These are phyloP conservation scores for Agelastica alni DNA, from an alignment of 2,888 invertebrate genomes.

Conservation along the genomic window DNA sequence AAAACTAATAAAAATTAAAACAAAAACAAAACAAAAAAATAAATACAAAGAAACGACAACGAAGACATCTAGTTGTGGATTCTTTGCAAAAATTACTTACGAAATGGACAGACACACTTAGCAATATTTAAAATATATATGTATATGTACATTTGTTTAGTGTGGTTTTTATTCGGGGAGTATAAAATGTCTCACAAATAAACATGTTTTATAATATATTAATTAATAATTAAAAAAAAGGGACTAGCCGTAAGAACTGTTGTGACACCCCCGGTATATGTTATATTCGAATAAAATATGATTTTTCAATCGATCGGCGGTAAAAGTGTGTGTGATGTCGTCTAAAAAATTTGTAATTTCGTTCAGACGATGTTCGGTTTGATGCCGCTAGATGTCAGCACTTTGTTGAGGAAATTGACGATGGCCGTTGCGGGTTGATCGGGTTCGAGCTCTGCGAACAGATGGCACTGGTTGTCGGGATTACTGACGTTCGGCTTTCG, in stretches of 20 bases:
- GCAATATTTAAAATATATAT: constrained; percentile 44
- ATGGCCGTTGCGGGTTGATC: constrained; percentile 95
- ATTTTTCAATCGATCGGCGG: constrained; percentile 4
- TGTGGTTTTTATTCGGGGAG: background rate
- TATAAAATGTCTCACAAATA: constrained; percentile 8
- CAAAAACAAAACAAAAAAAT: constrained; percentile 28
- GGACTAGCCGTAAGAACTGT: constrained; percentile 46
- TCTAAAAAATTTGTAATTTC: constrained; percentile 6
- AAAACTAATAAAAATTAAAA: background rate
- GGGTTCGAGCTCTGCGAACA: constrained; percentile 94
- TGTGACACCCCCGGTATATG: constrained; percentile 23
- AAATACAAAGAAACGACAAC: constrained; percentile 19
- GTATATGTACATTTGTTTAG: constrained; percentile 21
- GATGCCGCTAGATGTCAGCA: constrained; percentile 65
- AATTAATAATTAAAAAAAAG: constrained; percentile 39
- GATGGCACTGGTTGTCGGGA: constrained; percentile 94
- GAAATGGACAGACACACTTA: constrained; percentile 47
- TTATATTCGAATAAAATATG: no score
- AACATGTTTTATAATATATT: constrained; percentile 19
- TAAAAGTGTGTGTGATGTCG: constrained; percentile 37
- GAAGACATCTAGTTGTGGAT: background rate
- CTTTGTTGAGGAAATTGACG: constrained; percentile 85
- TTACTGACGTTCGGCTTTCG: constrained; percentile 77
- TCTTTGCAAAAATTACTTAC: background rate
- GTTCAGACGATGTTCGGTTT: constrained; percentile 61